Evolutionary conservation across 2,113 vertebrate species (phyloP), one percentile per base, ranked within the genome.

Genomic region (Odobenus rosmarus): DNA sequence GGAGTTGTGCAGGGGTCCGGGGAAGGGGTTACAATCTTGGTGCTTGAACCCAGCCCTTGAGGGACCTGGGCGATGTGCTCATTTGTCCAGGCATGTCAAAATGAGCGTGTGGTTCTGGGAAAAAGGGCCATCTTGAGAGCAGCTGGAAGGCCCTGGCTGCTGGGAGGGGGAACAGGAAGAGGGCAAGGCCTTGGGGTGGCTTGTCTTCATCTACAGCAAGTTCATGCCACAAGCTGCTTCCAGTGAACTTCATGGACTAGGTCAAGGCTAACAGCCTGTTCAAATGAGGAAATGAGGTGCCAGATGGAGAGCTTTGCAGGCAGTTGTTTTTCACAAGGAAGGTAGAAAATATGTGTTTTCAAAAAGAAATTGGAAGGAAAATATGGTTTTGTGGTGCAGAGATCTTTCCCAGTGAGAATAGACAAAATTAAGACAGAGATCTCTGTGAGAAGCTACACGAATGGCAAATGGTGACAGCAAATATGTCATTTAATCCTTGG

Each of bases 321-420:
- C 23, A 71, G 21, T 23, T 49, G 26, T 64, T 86, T 96, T 28
- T 64, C 49, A 80, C 46, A 16, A 69, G 83, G 88, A 49, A 88
- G 69, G 33, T 53, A 36, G 46, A 62, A 93, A 21, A 24, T 33
- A 15, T 74, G 19, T 94, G 24, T 95, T 16, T 90, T 88, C 18
- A 59, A 42, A 96, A 67, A 92, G 33, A 81, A 95, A 67, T 24
- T 36, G 31, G 61, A 67, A 82, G 67, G 61, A 89, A 82, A 87
- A 55, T 36, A 21, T 0, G 9, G 36, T 88, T 88, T 94, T 93
- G 11, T 57, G 57, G 72, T 49, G 1, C 85, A 33, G 61, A 18
- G 21, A 46, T 79, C 46, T 82, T 94, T 51, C 86, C 74, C 33
- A 53, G 19, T 79, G 74, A 77, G 42, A 49, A 1, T 4, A 23